Evolutionary conservation across 1,140 invertebrate species (phyloP).

Genomic region (Drosophila littoralis): DNA sequence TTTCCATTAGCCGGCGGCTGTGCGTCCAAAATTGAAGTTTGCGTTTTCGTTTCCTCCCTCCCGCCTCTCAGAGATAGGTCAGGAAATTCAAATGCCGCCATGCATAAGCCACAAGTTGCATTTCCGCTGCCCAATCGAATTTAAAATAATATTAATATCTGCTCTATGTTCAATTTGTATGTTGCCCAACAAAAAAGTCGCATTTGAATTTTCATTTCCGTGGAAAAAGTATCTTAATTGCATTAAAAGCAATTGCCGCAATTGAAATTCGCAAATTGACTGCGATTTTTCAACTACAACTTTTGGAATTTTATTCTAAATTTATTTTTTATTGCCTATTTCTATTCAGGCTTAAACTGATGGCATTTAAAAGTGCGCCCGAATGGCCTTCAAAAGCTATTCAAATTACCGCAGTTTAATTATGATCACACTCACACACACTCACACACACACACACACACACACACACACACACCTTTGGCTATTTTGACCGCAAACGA

Average conservation of each 20-base stretch:
- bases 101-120: conserved; percentile 11
- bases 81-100: conserved; percentile 11
- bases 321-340: not conserved
- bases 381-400: conserved; percentile 2
- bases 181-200: too few species aligned
- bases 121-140: conserved; percentile 15
- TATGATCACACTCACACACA: conserved; percentile 10
- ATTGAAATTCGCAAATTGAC: not conserved
- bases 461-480: not conserved
- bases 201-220: not conserved
- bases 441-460: conserved; percentile 1
- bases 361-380: too few species aligned
- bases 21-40: not conserved
- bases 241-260: conserved; percentile 8
- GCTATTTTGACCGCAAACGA: conserved; percentile 46
- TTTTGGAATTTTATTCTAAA: too few species aligned
- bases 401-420: conserved; percentile 37
- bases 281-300: too few species aligned
- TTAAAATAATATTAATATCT: not conserved
- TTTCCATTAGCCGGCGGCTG: conserved; percentile 9
- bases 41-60: not conserved
- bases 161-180: too few species aligned
- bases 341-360: not conserved
- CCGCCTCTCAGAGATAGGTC: not conserved
- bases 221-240: conserved; percentile 14